Percentiles rank a stretch among this genome's conserved stretches.
phyloP scores from a whole-genome alignment of 2,888 invertebrate genomes.

The Xanthorhoe designata region DNA sequence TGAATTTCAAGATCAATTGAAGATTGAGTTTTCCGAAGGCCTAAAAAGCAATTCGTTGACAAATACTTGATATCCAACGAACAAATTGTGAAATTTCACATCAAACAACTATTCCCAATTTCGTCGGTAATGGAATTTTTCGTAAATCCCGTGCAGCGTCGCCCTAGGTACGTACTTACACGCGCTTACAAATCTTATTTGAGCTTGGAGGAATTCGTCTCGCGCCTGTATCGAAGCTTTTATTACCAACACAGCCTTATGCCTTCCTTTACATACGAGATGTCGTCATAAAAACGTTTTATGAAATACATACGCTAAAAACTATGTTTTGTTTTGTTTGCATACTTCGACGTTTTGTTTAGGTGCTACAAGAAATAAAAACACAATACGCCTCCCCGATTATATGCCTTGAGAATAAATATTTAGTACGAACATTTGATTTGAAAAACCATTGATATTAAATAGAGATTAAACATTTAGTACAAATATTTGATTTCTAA shows the following conservation, averaged over 20 bases:
- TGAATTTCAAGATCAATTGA: background rate
- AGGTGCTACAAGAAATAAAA: slow-evolving; percentile 10
- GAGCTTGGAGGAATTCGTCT: slow-evolving; percentile 65
- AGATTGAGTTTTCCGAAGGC: background rate
- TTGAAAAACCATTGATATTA: background rate
- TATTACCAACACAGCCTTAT: slow-evolving; percentile 57
- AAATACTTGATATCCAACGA: slow-evolving; percentile 28
- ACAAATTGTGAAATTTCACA: slow-evolving; percentile 14
- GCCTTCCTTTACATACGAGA: slow-evolving; percentile 30
- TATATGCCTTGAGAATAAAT: background rate
- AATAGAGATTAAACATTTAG: background rate
- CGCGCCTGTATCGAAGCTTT: slow-evolving; percentile 64
- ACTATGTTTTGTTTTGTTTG: slow-evolving; percentile 25
- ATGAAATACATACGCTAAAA: slow-evolving; percentile 19
- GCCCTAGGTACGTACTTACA: slow-evolving; percentile 50
- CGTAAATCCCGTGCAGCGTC: slow-evolving; percentile 49
- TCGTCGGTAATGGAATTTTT: slow-evolving; percentile 41
- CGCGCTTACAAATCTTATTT: slow-evolving; percentile 75
- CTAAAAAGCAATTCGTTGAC: slow-evolving; percentile 3
- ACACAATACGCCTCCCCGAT: background rate
- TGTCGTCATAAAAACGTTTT: slow-evolving; percentile 27
- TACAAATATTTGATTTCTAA: too few species aligned
- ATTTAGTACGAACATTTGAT: background rate
- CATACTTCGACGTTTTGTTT: background rate
- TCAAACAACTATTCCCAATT: slow-evolving; percentile 32